Conservation (phyloP, 64 coral and sea anemone genomes). For the Orbicella faveolata region DNA sequence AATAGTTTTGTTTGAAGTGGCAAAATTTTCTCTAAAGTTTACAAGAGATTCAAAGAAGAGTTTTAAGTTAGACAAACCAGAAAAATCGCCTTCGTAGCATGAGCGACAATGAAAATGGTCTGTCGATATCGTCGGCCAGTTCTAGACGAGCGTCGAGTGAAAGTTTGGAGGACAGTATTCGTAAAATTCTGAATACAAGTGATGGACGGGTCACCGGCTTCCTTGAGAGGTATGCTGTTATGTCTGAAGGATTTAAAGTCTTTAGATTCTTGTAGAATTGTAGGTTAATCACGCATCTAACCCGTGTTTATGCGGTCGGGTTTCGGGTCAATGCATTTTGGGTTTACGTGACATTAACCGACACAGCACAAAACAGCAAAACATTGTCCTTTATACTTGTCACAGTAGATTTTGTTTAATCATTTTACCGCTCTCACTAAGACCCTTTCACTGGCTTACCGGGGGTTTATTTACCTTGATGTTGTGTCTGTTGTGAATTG, state of each 20-base stretch:
- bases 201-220: conserved; percentile 22
- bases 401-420: conserved; percentile 44
- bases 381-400: conserved; percentile 25
- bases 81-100: background rate
- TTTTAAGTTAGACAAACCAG: background rate
- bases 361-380: background rate
- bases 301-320: conserved; percentile 5
- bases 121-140: conserved; percentile 46
- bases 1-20: background rate
- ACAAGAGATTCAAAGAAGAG: background rate
- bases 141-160: conserved; percentile 59
- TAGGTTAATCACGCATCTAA: conserved; percentile 5
- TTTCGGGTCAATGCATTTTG: conserved; percentile 32
- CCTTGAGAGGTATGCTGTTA: conserved; percentile 60
- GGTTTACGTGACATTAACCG: conserved; percentile 9
- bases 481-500: conserved; percentile 40
- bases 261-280: conserved; percentile 20
- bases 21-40: background rate
- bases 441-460: conserved; percentile 8
- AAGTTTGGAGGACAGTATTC: conserved; percentile 71
- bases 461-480: conserved; percentile 25
- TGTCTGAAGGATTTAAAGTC: conserved; percentile 19
- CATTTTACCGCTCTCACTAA: conserved; percentile 1
- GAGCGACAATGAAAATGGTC: conserved; percentile 52
- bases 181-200: conserved; percentile 44